Percentiles rank a stretch among this genome's conserved stretches.
These are phyloP conservation scores for Drosophila infuscata DNA, from an alignment of 2,888 invertebrate genomes.

Conservation along the genomic window DNA sequence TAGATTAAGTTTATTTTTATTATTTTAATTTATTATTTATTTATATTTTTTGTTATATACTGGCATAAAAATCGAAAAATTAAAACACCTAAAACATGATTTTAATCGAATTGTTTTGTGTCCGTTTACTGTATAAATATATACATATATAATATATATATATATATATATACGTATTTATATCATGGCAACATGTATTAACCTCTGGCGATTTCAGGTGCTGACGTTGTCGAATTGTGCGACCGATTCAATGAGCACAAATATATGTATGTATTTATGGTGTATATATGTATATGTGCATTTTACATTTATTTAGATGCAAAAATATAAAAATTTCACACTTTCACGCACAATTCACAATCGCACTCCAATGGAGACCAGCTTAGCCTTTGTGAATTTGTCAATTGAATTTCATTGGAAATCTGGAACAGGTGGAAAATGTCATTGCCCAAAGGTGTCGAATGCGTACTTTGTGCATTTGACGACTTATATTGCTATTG, in stretches of 20 bases:
- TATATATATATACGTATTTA: slow-evolving; percentile 18
- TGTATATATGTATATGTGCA: slow-evolving; percentile 21
- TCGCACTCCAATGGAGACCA: background rate
- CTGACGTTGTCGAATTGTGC: slow-evolving; percentile 41
- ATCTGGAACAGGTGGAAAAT: slow-evolving; percentile 33
- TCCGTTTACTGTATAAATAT: background rate
- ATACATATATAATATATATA: slow-evolving; percentile 2
- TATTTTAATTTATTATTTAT: background rate
- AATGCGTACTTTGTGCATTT: slow-evolving; percentile 43
- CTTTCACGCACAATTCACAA: background rate
- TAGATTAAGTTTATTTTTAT: background rate
- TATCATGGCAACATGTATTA: slow-evolving; percentile 26
- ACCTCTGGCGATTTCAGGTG: slow-evolving; percentile 50
- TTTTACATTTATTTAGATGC: slow-evolving; percentile 66
- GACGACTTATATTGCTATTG: slow-evolving; percentile 40
- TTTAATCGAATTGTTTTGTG: background rate
- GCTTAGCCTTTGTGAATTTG: slow-evolving; percentile 46
- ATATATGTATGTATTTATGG: background rate
- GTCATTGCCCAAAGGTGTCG: slow-evolving; percentile 54
- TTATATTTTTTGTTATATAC: background rate
- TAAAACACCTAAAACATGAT: background rate
- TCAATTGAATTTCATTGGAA: slow-evolving; percentile 77
- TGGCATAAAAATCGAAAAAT: background rate
- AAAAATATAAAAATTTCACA: slow-evolving; percentile 33
- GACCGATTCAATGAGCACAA: slow-evolving; percentile 21